Base-by-base conservation (phyloP, 2,113 vertebrate genomes). In the Pholis gunnellus region DNA sequence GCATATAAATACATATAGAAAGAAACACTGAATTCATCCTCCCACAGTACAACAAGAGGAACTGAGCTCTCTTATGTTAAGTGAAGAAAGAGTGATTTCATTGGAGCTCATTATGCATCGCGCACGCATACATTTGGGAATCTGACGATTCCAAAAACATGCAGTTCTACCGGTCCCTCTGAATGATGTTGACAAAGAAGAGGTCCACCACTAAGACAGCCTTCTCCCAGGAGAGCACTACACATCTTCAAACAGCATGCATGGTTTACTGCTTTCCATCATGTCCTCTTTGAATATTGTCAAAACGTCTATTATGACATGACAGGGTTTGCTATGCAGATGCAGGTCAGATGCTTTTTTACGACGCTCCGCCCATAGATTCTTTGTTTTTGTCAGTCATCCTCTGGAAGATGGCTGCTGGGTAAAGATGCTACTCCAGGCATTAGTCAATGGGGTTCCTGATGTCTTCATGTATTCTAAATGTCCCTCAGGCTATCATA, bases 81-180 rank as follows among this genome's bases (percentile, higher is more conserved):
- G 67, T 81, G 56, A 80, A 83, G 34, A 79, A 76, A 85, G 76
- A 85, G 87, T 72, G 69, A 70, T 91, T 89, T 93, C 92, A 93
- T 92, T 93, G 90, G 86, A 75, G 75, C 90, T 94, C 89, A 92
- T 94, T 94, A 93, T 87, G 73, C 88, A 81, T 46, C 63, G 20
- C 57, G 80, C 84, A 82, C 22, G 65, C 91, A 91, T 89, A 84
- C 89, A 88, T 92, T 87, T 82, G 71, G 87, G 90, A 92, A 91
- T 46, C 83, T 85, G 76, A 90, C 75, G 78, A 91, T 86, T 94
- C 85, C 85, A 79, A 93, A 93, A 93, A 92, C 90, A 94, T 89
- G 93, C 88, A 82, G 72, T 76, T 85, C 81, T 89, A 91, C 92
- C 93, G 84, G 85, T 91, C 68, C 77, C 60, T 83, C 74, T 85